phyloP scores from a whole-genome alignment of 2,797 vertebrate species.

The Mus minutoides region DNA sequence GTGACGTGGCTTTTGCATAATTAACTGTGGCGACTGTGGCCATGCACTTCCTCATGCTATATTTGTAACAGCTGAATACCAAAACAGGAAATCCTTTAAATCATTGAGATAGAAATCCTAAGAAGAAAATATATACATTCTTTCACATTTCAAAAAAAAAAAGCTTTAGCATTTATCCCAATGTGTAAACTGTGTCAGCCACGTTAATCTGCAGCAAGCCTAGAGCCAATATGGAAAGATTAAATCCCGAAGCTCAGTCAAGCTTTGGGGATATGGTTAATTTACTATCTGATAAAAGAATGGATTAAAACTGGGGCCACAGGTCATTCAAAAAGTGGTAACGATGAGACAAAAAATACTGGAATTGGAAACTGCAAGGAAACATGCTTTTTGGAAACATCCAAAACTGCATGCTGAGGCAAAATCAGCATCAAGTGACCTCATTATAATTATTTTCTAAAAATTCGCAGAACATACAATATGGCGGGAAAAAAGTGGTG shows the following conservation, averaged over 20 bases:
- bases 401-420: not conserved
- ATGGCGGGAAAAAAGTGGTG: not conserved
- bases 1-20: not conserved
- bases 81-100: not conserved
- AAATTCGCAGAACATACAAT: too few relatives aligned
- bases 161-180: not conserved
- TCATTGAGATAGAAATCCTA: not conserved
- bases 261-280: not conserved
- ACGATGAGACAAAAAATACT: not conserved
- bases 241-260: not conserved
- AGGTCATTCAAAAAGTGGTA: not conserved
- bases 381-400: not conserved
- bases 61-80: not conserved
- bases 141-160: not conserved
- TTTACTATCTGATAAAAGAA: not conserved
- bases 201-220: not conserved
- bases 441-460: too few relatives aligned
- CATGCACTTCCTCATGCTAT: not conserved
- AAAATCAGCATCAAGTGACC: not conserved
- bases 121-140: not conserved
- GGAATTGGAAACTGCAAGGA: not conserved
- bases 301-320: not conserved
- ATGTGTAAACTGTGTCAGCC: not conserved
- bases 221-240: not conserved
- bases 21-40: not conserved